Evolutionary conservation across 2,888 invertebrate species (phyloP), one percentile per base, ranked within the genome.

Genomic region (Gryllus longicercus): DNA sequence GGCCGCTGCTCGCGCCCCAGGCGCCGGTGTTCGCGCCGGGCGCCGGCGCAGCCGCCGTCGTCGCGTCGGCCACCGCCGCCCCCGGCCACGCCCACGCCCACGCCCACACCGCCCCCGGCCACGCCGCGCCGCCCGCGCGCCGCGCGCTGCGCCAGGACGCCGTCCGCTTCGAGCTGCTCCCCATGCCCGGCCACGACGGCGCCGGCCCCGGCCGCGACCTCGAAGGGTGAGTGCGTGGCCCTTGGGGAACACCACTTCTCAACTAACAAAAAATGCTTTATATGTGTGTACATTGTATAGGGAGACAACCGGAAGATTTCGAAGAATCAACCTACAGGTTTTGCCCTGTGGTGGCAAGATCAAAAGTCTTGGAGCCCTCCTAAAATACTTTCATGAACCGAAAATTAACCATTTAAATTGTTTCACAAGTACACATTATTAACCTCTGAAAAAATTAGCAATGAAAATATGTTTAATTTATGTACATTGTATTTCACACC

Each of bases 1-100:
- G 85, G 80, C 85, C 86, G n/a, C 83, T 86, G 77, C 83, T 85
- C 75, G 84, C 75, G 79, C 80, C 50, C 77, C 82, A 16, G 49
- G 75, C 38, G 50, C 74, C 23, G n/a, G 21, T 51, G 74, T 76
- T 79, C 50, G 76, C 78, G 51, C 51, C 80, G 77, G 78, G 80
- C 25, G 74, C 77, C 79, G 81, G 78, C 80, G 80, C 81, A 75
- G 82, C 83, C 63, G 81, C 79, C 80, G 80, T 77, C 81, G 82
- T 78, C 80, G 81, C 82, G 1, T 14, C 18, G 16, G 63, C 63
- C 63, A 16, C 11, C n/a, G 14, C 63, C 63, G 63, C 63, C 63
- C 4, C 63, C 63, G n/a, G 5, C n/a, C 63, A 5, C 63, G n/a
- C 10, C 63, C 16, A n/a, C 63, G 63, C 16, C 63, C 16, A 25